Base-by-base conservation (phyloP, 2,113 vertebrate species). In the Laticauda colubrina region DNA sequence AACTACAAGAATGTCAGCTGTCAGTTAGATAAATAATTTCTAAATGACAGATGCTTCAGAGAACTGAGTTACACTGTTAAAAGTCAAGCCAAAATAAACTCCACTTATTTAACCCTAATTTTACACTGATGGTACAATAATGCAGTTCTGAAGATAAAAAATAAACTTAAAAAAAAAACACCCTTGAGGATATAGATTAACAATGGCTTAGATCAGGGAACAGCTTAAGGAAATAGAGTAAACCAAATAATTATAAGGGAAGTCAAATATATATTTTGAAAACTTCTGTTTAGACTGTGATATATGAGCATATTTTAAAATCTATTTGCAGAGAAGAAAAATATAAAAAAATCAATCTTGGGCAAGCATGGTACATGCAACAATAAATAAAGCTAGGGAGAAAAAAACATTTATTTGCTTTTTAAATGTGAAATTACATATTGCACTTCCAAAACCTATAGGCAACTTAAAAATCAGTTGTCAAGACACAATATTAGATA, bases 121-220 rank as follows among this genome's bases (percentile, higher is more conserved):
- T 94, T 54, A 48, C 92, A 96, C 93, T 94, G 94, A 91, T 95
- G 95, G 93, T 89, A 94, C 91, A 96, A 94, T 94, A 96, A 95
- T 95, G 93, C 91, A 95, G 92, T 93, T 91, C 88, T 92, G 93
- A 89, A 96, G 85, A 95, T 93, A 93, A 96, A 96, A 95, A 93
- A 91, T 51, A 92, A 90, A 91, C 86, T 85, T 81, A 10, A 20
- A 48, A 2, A 93, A 89, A 61, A n/a, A 45, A 45, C 34, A 39
- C 34, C 3, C 10, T 8, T 93, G 91, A 34, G 96, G 95, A 96
- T 93, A 91, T 93, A 95, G 96, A 97, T 98, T 97, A 97, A 96
- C 95, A 94, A 93, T 96, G 97, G 97, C 95, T 97, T 97, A 96
- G 97, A 94, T 95, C 93, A 95, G 97, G 96, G 97, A 97, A 97